These are phyloP conservation scores for Oxyura jamaicensis DNA, from an alignment of 2,113 vertebrate species.

Conservation along the genomic window DNA sequence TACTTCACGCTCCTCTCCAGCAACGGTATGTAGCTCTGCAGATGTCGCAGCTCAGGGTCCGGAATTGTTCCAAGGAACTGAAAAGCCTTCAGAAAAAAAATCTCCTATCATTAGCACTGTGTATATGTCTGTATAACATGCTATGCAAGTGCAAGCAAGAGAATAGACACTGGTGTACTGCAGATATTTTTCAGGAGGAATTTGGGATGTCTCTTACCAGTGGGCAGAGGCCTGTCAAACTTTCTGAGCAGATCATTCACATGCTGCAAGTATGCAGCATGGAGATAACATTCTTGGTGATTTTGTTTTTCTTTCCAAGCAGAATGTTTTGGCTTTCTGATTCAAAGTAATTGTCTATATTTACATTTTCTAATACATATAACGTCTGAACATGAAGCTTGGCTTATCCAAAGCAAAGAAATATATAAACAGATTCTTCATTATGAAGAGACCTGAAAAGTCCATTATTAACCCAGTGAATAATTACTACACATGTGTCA, in stretches of 20 bases:
- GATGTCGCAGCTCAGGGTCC: constrained; percentile 21
- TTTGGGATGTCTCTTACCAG: not conserved
- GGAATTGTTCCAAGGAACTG: constrained; percentile 37
- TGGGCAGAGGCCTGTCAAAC: not conserved
- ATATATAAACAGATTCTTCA: not conserved
- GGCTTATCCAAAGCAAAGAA: not conserved
- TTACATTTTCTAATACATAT: not conserved
- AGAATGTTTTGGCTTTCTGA: not conserved
- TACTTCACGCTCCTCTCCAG: constrained; percentile 95
- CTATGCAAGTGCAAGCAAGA: not conserved
- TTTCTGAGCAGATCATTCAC: not conserved
- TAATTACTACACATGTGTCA: not conserved
- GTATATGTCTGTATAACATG: not conserved
- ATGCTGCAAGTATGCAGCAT: not conserved
- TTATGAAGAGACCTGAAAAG: not conserved
- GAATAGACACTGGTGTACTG: constrained; percentile 26
- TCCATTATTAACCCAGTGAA: not conserved
- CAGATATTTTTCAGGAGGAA: accelerated
- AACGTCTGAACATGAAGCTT: not conserved
- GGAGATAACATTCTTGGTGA: not conserved
- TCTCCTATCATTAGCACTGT: not conserved
- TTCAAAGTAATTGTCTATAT: not conserved
- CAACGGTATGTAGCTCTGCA: constrained; percentile 87
- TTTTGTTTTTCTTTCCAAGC: not conserved
- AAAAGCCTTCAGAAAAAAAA: constrained; percentile 35